Base-by-base conservation (phyloP, 1,140 invertebrate genomes). In the Drosophila parvula region DNA sequence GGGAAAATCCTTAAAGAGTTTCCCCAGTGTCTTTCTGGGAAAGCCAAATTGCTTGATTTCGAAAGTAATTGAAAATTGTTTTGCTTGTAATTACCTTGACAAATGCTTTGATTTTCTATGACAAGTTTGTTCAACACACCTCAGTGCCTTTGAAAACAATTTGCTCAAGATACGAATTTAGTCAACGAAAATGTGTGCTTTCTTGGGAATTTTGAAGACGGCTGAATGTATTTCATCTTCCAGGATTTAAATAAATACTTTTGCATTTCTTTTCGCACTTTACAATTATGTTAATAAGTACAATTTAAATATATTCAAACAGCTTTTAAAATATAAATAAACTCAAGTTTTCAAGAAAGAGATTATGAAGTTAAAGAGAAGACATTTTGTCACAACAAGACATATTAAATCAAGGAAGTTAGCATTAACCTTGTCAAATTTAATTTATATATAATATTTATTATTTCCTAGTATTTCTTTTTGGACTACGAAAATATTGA, bases 61-160 rank as follows among this genome's bases (percentile, higher is more conserved):
- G 5, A 40, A 12, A 22, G 44, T 36, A 64, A 68, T 50, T 69
- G 36, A 65, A 65, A 67, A 28, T 51, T 27, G 11, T 67, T 10
- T 34, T 14, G 12, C 28, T 51, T 43, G 36, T 67, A 69, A 65
- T 51, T 69, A 40, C 11, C 22, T 36, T 51, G 16, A 34, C 34
- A 41, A 67, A 41, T 48, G 18, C 28, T 36, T 60, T 61, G 18
- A 18, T 65, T 51, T 48, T 34, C 12, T n/a, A 12, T 41, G 11
- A 22, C 53, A 38, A 11, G 9, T 32, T 61, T 59, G 18, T 22
- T 4, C 22, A 47, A 60, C 27, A 11, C 11, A 12, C 2, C 7
- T 36, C 11, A 60, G 9, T 40, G 47, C 22, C 6, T 60, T 60
- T 12, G 5, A 43, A 60, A 34, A 12, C 8, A 64, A 43, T 43